Percentiles rank a stretch among this genome's conserved stretches.
phyloP scores from a whole-genome alignment of 2,888 invertebrate species.

The Limnephilus lunatus region DNA sequence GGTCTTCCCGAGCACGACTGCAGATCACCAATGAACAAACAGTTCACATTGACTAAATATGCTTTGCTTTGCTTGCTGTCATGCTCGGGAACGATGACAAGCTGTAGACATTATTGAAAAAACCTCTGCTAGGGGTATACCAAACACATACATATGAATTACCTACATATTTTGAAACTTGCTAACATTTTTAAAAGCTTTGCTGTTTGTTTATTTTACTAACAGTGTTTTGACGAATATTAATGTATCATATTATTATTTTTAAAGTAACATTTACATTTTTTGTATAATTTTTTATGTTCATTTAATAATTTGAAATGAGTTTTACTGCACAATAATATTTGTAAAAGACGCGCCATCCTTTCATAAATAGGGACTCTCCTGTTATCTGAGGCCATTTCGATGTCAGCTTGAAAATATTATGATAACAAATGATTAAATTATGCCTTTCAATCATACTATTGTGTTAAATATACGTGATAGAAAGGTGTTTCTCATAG shows the following conservation, averaged over 20 bases:
- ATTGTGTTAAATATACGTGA: background rate
- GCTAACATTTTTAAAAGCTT: background rate
- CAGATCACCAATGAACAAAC: too few species aligned
- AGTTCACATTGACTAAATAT: too few species aligned
- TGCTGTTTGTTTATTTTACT: background rate
- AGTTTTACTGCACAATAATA: background rate
- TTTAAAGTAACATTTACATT: background rate
- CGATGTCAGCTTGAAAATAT: background rate
- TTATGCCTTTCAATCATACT: background rate
- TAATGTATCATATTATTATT: background rate
- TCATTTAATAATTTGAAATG: constrained; percentile 6
- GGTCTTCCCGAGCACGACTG: too few species aligned
- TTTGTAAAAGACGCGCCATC: constrained; percentile 31
- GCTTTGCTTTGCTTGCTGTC: too few species aligned
- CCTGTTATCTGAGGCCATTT: background rate
- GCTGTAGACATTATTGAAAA: too few species aligned
- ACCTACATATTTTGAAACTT: background rate
- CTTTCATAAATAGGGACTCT: background rate
- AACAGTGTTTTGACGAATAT: background rate
- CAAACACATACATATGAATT: background rate
- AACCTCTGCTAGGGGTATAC: too few species aligned
- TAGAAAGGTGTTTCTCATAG: background rate
- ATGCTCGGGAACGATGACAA: too few species aligned
- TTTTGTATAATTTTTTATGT: background rate
- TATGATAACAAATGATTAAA: background rate